Conservation (phyloP, 1,140 invertebrate genomes). For the Ephestia elutella region DNA sequence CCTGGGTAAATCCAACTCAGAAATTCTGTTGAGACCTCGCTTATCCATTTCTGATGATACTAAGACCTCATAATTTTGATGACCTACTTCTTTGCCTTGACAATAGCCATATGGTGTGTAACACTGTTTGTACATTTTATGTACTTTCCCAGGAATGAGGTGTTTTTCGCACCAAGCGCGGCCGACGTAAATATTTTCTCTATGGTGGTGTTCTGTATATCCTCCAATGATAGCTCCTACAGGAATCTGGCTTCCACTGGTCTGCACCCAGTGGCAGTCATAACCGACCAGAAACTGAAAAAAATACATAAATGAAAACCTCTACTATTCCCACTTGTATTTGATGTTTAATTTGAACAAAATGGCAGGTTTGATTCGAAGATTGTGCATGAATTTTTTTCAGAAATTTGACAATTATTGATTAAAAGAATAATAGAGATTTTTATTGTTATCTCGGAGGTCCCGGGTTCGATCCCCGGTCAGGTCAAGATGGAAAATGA, state of each 20-base stretch:
- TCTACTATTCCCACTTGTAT: no score
- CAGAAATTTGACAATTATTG: no score
- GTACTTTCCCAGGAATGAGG: slow-evolving; percentile 70
- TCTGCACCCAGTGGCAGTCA: slow-evolving; percentile 40
- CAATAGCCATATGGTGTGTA: slow-evolving; percentile 86
- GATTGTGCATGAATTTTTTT: no score
- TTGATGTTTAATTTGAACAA: no score
- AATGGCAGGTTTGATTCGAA: no score
- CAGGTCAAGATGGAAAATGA: no score
- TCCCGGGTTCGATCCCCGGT: no score
- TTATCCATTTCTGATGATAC: slow-evolving; percentile 76
- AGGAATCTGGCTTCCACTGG: slow-evolving; percentile 32
- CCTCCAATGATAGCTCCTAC: slow-evolving; percentile 38
- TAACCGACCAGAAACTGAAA: slow-evolving; percentile 54
- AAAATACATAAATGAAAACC: no score
- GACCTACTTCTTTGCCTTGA: slow-evolving; percentile 74
- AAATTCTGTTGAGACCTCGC: slow-evolving; percentile 75
- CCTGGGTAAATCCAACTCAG: no score
- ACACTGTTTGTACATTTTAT: slow-evolving; percentile 84
- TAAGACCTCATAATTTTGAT: slow-evolving; percentile 37
- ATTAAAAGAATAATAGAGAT: no score
- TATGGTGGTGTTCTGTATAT: slow-evolving; percentile 20
- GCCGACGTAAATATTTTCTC: slow-evolving; percentile 82
- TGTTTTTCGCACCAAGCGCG: slow-evolving; percentile 79
- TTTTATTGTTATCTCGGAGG: no score